Base-by-base conservation (phyloP, 2,113 vertebrate genomes). In the Danio rerio region DNA sequence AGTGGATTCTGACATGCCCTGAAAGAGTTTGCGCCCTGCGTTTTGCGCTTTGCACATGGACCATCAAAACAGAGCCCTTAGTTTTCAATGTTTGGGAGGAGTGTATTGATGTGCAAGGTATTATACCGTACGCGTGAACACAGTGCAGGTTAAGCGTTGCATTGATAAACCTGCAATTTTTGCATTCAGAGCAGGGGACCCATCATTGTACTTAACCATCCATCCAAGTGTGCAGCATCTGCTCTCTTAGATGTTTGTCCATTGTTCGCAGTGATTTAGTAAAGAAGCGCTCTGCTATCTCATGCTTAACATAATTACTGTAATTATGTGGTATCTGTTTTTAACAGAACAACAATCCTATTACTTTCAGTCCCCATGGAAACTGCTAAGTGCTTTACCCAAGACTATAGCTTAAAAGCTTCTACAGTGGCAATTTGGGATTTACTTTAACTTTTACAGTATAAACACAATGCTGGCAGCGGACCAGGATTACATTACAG, bases 391-490 rank as follows among this genome's bases (percentile, higher is more conserved):
- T 53, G 76, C 61, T 65, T 78, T 78, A 49, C 47, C 49, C 62
- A 66, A 65, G 20, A 78, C 59, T 59, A 42, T 31, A 52, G 31
- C 49, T 66, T 43, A 79, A 79, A 16, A 79, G 62, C 62, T 66
- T 79, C 61, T 55, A 20, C 21, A 79, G 77, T 79, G 61, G 61
- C 77, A 16, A 79, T 79, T 79, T 79, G 8, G 62, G 62, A 79
- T 66, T 66, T 65, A 55, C 62, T 66, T 66, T n/a, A 66, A 79
- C 58, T 11, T 47, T 18, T 66, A 63, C 31, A 53, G 76, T 43
- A 66, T 43, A 79, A 79, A 79, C 62, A 66, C 61, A 53, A 20
- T 10, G 62, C 31, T 79, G 62, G 76, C 76, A 65, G 31, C 21
- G 16, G 76, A 52, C 62, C 76, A 79, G 62, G 49, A 66, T 42